Percentiles rank a stretch among this genome's conserved stretches.
Conservation (phyloP, 2,797 vertebrate genomes). For the Peromyscus aztecus region DNA sequence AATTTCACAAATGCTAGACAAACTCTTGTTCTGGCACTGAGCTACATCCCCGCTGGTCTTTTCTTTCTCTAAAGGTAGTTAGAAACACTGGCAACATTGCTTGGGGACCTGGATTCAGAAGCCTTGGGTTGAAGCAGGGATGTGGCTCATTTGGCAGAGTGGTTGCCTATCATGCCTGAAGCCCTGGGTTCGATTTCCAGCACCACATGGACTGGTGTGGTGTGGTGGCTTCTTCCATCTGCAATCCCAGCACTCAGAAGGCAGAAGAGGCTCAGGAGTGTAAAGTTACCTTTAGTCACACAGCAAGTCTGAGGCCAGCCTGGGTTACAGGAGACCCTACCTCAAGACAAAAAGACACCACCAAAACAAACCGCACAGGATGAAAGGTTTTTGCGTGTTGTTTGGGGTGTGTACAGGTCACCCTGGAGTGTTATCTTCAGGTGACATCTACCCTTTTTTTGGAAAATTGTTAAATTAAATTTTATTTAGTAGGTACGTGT, state of each 20-base stretch:
- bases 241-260: background rate
- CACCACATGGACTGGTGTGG: too few relatives aligned
- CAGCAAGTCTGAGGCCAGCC: background rate
- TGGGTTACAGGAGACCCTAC: background rate
- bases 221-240: background rate
- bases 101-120: background rate
- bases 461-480: background rate
- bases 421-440: background rate
- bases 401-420: background rate
- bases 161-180: background rate
- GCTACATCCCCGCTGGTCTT: background rate
- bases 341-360: background rate
- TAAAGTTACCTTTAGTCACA: background rate
- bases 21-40: background rate
- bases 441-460: too few relatives aligned
- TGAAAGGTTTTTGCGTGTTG: background rate
- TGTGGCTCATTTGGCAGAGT: background rate
- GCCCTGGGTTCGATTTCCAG: background rate
- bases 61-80: background rate
- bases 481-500: background rate
- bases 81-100: accelerated
- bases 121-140: background rate
- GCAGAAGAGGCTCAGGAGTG: background rate
- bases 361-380: too few relatives aligned
- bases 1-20: background rate